Evolutionary conservation across 2,888 invertebrate species (phyloP).

Genomic region (Lithophane socia): DNA sequence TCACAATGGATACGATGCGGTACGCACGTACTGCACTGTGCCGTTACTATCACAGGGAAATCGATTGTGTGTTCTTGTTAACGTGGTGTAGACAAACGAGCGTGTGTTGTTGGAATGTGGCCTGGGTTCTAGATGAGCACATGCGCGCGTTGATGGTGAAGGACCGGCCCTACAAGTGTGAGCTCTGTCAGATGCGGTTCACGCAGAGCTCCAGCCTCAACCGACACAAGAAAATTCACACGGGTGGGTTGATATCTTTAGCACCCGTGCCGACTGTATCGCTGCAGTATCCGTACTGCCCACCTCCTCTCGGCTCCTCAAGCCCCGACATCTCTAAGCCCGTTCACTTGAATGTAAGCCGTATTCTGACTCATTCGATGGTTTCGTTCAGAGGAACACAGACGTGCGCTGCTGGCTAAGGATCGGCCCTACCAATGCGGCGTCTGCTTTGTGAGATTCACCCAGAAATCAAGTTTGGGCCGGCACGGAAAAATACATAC

Average conservation of each 20-base stretch:
- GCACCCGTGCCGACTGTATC: constrained; percentile 75
- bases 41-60: constrained; percentile 41
- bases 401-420: constrained; percentile 87
- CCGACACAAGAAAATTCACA: constrained; percentile 93
- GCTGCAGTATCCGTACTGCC: constrained; percentile 65
- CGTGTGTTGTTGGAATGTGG: constrained; percentile 82
- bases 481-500: constrained; percentile 93
- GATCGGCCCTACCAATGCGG: constrained; percentile 92
- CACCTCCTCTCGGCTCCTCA: constrained; percentile 69
- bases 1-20: constrained; percentile 74
- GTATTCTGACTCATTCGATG: constrained; percentile 79
- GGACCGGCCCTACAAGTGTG: constrained; percentile 92
- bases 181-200: constrained; percentile 93
- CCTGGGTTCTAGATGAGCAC: constrained; percentile 90
- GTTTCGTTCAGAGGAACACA: constrained; percentile 88
- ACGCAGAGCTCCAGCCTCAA: constrained; percentile 93
- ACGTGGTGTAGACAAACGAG: constrained; percentile 68
- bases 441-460: constrained; percentile 92
- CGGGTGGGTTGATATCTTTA: constrained; percentile 88
- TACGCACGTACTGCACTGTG: constrained; percentile 32
- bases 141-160: constrained; percentile 89
- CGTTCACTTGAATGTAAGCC: constrained; percentile 67
- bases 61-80: constrained; percentile 80
- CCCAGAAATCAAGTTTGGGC: constrained; percentile 92
- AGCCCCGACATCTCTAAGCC: constrained; percentile 64